These are phyloP conservation scores for Strix uralensis DNA, from an alignment of 2,113 vertebrate genomes.

Conservation along the genomic window DNA sequence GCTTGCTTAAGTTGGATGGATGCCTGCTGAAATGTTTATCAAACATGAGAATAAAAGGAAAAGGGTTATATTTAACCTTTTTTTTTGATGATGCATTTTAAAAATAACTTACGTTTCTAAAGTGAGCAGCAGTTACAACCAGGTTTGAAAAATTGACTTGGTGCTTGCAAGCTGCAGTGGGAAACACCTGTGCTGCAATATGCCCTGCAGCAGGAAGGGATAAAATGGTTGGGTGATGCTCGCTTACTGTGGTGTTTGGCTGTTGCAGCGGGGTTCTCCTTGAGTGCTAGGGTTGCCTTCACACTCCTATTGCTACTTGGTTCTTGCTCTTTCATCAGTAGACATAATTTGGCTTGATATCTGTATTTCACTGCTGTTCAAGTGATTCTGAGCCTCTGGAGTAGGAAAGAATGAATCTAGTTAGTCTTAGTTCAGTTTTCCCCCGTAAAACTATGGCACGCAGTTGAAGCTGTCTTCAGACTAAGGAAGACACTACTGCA, in stretches of 20 bases:
- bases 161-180: not conserved
- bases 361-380: not conserved
- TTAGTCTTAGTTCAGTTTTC: not conserved
- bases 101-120: not conserved
- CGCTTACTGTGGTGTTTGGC: not conserved
- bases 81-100: not conserved
- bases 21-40: conserved; percentile 30
- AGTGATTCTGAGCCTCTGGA: not conserved
- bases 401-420: not conserved
- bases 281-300: not conserved
- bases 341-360: not conserved
- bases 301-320: not conserved
- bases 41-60: not conserved
- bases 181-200: conserved; percentile 1
- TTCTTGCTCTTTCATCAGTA: not conserved
- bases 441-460: not conserved
- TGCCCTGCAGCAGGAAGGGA: not conserved
- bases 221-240: not conserved
- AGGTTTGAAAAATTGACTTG: conserved; percentile 21
- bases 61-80: not conserved
- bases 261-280: not conserved
- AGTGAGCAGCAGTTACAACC: not conserved
- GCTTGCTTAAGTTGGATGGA: not conserved
- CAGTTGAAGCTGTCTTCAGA: conserved; percentile 38
- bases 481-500: conserved; percentile 55